phyloP scores from a whole-genome alignment of 2,888 invertebrate species.

The Apomyelois bistriatella region DNA sequence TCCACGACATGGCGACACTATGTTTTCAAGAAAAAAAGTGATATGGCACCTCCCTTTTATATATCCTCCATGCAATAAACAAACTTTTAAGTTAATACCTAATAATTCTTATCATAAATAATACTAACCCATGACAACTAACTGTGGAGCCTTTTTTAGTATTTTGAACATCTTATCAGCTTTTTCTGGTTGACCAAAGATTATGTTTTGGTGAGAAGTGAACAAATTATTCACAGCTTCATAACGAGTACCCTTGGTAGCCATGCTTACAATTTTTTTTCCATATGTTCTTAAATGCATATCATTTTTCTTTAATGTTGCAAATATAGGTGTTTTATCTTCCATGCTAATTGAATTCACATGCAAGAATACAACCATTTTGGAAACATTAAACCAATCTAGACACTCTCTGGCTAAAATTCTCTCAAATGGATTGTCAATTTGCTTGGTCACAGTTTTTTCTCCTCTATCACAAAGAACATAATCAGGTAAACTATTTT shows the following conservation, averaged over 20 bases:
- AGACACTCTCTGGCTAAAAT: constrained; percentile 86
- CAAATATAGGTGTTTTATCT: constrained; percentile 82
- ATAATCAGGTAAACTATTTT: constrained; percentile 60
- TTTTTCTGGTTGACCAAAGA: constrained; percentile 85
- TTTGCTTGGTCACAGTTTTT: constrained; percentile 34
- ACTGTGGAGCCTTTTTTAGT: constrained; percentile 84
- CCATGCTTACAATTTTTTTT: constrained; percentile 81
- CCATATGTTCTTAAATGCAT: constrained; percentile 86
- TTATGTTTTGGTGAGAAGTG: constrained; percentile 81
- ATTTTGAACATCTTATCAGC: constrained; percentile 82
- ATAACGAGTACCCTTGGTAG: constrained; percentile 84
- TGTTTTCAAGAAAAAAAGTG: too few species aligned
- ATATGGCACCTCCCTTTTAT: too few species aligned
- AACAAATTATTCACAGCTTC: constrained; percentile 83
- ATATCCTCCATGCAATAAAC: too few species aligned
- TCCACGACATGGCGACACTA: too few species aligned
- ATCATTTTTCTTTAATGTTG: constrained; percentile 81
- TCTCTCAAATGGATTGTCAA: constrained; percentile 85
- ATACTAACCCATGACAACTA: constrained; percentile 83
- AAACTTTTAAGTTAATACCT: too few species aligned
- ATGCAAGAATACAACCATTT: constrained; percentile 86
- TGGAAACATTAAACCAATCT: constrained; percentile 85
- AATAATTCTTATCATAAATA: background rate
- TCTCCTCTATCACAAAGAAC: constrained; percentile 74
- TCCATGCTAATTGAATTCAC: constrained; percentile 84